Evolutionary conservation across 2,113 vertebrate genomes (phyloP).

Genomic region (Malurus elegans): DNA sequence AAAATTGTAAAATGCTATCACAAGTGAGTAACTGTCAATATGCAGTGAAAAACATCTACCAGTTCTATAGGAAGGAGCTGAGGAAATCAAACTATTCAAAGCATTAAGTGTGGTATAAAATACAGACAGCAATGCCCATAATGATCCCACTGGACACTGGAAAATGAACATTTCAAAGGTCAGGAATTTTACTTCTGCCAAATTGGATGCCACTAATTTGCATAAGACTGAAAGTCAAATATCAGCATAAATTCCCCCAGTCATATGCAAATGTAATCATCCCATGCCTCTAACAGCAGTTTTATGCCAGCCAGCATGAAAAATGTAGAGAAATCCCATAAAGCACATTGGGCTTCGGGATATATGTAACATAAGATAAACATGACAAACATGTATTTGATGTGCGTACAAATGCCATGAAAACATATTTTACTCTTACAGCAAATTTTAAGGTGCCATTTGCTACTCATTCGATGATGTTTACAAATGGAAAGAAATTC

Average conservation of each 20-base stretch:
- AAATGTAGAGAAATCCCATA: constrained; percentile 61
- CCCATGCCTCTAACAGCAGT: constrained; percentile 28
- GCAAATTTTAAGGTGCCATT: constrained; percentile 26
- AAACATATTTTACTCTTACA: not conserved
- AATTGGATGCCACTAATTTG: constrained; percentile 76
- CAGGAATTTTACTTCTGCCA: constrained; percentile 74
- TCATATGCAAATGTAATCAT: constrained; percentile 77
- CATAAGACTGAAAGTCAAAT: constrained; percentile 76
- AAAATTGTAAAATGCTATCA: constrained; percentile 14
- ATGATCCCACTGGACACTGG: constrained; percentile 60
- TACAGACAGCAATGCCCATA: constrained; percentile 51
- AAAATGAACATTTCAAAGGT: constrained; percentile 80
- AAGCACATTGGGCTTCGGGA: constrained; percentile 59
- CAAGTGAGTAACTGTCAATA: not conserved
- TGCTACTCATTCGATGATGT: not conserved
- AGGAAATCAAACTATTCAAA: constrained; percentile 21
- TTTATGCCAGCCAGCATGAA: constrained; percentile 38
- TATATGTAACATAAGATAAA: not conserved
- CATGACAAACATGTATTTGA: constrained; percentile 40
- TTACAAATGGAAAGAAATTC: not conserved
- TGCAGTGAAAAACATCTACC: constrained; percentile 8
- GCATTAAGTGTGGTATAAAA: constrained; percentile 54
- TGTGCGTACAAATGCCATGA: constrained; percentile 53
- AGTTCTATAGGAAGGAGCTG: not conserved
- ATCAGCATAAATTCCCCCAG: constrained; percentile 71